phyloP scores from a whole-genome alignment of 2,888 invertebrate genomes.

The Mythimna vitellina region DNA sequence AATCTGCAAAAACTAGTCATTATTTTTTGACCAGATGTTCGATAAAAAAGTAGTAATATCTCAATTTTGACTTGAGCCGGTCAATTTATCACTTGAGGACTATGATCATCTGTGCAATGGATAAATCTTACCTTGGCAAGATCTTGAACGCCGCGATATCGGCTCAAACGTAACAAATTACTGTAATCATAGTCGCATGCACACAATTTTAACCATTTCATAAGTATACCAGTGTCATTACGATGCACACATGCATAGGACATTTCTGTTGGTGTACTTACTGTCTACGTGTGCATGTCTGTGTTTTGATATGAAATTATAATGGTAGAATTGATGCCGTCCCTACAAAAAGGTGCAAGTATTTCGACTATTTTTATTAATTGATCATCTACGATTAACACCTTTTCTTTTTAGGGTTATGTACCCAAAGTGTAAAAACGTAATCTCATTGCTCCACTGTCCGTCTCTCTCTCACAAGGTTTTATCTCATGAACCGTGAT shows the following conservation, averaged over 20 bases:
- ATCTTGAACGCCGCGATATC: conserved; percentile 73
- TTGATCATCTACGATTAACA: neutral
- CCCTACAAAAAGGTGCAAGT: neutral
- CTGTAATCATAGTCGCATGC: conserved; percentile 76
- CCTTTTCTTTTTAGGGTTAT: too few relatives aligned
- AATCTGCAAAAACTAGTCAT: conserved; percentile 43
- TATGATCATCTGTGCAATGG: conserved; percentile 63
- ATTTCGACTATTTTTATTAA: neutral
- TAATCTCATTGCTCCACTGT: too few relatives aligned
- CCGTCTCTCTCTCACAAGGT: too few relatives aligned
- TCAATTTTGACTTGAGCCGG: conserved; percentile 63
- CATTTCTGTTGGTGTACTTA: conserved; percentile 47
- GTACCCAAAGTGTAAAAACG: too few relatives aligned
- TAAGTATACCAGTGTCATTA: conserved; percentile 72
- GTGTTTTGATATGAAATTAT: conserved; percentile 21
- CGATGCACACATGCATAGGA: conserved; percentile 53
- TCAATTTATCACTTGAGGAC: conserved; percentile 64
- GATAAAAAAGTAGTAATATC: conserved; percentile 62
- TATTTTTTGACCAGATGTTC: conserved; percentile 62
- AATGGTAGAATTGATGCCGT: neutral
- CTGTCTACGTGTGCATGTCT: conserved; percentile 40
- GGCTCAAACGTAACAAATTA: conserved; percentile 75
- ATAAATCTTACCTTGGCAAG: conserved; percentile 73
- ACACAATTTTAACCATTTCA: conserved; percentile 74
- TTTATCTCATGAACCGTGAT: too few relatives aligned